Evolutionary conservation across 2,113 vertebrate genomes (phyloP).

Genomic region (Oryzias celebensis): DNA sequence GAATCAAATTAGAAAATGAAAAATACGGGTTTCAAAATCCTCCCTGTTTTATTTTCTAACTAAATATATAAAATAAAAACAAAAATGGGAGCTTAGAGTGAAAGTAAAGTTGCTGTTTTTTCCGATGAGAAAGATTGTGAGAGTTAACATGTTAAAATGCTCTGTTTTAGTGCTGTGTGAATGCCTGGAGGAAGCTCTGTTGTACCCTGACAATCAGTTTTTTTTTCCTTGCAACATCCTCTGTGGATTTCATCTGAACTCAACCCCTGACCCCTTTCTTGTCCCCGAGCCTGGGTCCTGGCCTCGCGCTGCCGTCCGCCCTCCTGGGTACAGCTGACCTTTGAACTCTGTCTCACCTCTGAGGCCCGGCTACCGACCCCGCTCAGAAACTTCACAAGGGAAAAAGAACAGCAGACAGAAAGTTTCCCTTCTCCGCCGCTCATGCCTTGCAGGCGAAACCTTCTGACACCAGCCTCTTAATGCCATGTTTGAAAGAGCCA

Average conservation of each 20-base stretch:
- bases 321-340: constrained; percentile 69
- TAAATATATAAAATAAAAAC: too few relatives aligned
- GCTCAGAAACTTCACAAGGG: constrained; percentile 58
- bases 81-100: too few relatives aligned
- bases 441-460: constrained; percentile 31
- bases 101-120: neutral
- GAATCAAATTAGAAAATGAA: too few relatives aligned
- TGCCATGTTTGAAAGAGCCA: constrained; percentile 22
- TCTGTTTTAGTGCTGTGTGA: neutral
- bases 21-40: too few relatives aligned
- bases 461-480: constrained; percentile 17
- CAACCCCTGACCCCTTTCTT: constrained; percentile 65
- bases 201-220: constrained; percentile 44
- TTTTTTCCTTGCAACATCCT: constrained; percentile 58
- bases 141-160: constrained; percentile 11
- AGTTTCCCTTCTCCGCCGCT: constrained; percentile 49
- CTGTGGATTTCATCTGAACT: constrained; percentile 69
- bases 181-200: constrained; percentile 22
- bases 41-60: too few relatives aligned
- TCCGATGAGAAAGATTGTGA: constrained; percentile 15
- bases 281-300: constrained; percentile 56
- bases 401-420: constrained; percentile 57
- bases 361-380: constrained; percentile 58
- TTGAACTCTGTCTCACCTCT: constrained; percentile 64
- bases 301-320: constrained; percentile 47